phyloP scores from a whole-genome alignment of 2,797 vertebrate species.

The Propithecus perrieri region DNA sequence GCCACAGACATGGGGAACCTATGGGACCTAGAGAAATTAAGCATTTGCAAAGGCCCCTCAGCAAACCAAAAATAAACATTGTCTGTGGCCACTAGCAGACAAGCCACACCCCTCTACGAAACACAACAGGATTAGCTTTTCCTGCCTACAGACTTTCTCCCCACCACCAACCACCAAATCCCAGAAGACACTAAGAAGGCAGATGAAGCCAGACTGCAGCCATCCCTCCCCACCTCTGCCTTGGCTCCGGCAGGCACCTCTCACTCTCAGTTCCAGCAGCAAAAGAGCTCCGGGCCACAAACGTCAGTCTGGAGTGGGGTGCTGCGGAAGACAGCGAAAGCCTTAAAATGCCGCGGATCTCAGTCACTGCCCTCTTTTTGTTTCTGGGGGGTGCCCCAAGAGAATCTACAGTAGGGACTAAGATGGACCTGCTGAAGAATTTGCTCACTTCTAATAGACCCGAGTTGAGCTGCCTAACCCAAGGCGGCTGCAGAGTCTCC shows the following conservation, averaged over 20 bases:
- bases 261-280: background rate
- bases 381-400: background rate
- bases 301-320: background rate
- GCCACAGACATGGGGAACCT: background rate
- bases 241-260: background rate
- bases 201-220: background rate
- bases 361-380: background rate
- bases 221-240: accelerated
- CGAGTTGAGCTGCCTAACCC: background rate
- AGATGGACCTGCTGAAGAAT: background rate
- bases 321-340: background rate
- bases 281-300: background rate
- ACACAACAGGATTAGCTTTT: background rate
- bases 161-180: background rate
- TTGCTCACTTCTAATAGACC: background rate
- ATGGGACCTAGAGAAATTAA: background rate
- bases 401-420: background rate
- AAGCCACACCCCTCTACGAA: background rate
- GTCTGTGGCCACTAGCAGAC: background rate
- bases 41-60: background rate
- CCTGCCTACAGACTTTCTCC: background rate
- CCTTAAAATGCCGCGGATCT: background rate
- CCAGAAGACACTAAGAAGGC: background rate
- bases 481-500: background rate
- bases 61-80: background rate